Base-by-base conservation (phyloP, 2,888 invertebrate genomes). In the Drosophila paranaensis region DNA sequence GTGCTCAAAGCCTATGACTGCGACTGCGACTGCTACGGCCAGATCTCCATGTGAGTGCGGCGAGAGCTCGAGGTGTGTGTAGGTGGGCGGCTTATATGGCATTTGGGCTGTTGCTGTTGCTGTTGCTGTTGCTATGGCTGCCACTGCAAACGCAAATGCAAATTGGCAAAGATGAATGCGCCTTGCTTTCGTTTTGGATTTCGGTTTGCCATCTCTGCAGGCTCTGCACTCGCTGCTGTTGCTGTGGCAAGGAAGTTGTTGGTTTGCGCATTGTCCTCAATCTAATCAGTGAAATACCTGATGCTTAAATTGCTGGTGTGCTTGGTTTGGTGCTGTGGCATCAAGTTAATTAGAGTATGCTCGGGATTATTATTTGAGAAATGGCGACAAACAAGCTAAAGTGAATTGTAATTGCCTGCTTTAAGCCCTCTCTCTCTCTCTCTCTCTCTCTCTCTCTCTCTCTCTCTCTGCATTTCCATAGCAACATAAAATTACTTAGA, bases 101-200 rank as follows among this genome's bases (percentile, higher is more conserved):
- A 68, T 78, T 71, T 69, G 65, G 27, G 37, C 58, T 67, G 30
- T 60, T 53, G 54, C 53, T 60, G 30, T 37, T 13, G 43, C 20
- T 20, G 5, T 11, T 2, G 14, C 72, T 60, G 50, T 60, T 53
- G 50, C 60, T 60, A 25, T 14, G 4, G 9, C 27, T 14, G 46
- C 8, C 5, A 9, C 72, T 42, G 67, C 61, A 84, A 79, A 84
- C 86, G 89, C 71, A 86, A 84, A 88, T 86, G 89, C 73, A 88
- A 84, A 88, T 86, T 83, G 81, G 76, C 79, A 64, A 71, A 82
- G 88, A 82, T 76, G 76, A 63, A 74, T 74, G 81, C 57, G 39
- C 13, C 42, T 46, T 57, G 76, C 64, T 60, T 66, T 74, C 43
- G 33, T 30, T 55, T 40, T 42, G 54, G 70, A 46, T 70, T 70